Evolutionary conservation across 1,140 invertebrate species (phyloP).

Genomic region (Hypothenemus hampei): DNA sequence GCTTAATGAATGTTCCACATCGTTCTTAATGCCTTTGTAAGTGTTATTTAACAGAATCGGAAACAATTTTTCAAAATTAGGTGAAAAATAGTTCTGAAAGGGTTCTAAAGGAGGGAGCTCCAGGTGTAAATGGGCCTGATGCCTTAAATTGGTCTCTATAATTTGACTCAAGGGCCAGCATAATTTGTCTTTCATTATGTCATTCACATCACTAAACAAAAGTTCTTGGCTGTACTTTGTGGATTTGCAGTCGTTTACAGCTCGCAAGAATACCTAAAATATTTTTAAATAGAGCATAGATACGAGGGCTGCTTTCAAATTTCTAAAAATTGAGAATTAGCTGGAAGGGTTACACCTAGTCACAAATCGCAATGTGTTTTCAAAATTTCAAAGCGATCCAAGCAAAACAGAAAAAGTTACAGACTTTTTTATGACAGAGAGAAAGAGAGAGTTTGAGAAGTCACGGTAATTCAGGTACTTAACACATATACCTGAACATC

Average conservation of each 20-base stretch:
- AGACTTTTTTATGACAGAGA: too few species aligned
- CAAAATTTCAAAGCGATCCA: too few species aligned
- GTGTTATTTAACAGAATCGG: constrained; percentile 32
- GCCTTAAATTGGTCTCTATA: constrained; percentile 85
- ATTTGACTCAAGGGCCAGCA: constrained; percentile 74
- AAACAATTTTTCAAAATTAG: constrained; percentile 34
- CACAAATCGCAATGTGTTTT: too few species aligned
- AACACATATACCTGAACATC: too few species aligned
- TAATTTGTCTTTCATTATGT: constrained; percentile 49
- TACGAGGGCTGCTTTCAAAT: background rate
- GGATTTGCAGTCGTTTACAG: constrained; percentile 61
- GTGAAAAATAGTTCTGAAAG: constrained; percentile 36
- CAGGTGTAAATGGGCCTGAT: constrained; percentile 87
- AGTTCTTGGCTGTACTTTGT: constrained; percentile 35
- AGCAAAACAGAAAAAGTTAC: too few species aligned
- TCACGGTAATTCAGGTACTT: too few species aligned
- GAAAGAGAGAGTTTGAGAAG: too few species aligned
- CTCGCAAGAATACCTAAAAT: constrained; percentile 62
- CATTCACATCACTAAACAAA: constrained; percentile 32
- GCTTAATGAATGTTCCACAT: constrained; percentile 89
- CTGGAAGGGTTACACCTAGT: too few species aligned
- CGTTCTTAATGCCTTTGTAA: constrained; percentile 47
- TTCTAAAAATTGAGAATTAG: background rate
- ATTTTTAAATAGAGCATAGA: background rate
- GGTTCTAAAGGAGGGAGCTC: constrained; percentile 63